Percentiles rank a stretch among this genome's conserved stretches.
phyloP scores from a whole-genome alignment of 2,797 vertebrate species.

The Okamejei kenojei region DNA sequence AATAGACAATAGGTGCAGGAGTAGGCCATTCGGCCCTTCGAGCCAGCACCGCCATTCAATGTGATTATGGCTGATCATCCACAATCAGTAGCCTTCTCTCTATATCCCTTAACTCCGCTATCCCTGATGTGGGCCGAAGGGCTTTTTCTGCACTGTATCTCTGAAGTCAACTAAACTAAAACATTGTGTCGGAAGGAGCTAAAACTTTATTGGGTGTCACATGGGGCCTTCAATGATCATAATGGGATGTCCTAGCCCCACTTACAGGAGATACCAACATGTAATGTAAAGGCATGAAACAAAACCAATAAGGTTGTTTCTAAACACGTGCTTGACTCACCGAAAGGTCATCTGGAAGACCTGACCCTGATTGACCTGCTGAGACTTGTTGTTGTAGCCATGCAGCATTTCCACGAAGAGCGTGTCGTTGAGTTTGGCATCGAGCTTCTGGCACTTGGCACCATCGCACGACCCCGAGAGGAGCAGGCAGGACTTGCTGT shows the following conservation, averaged over 20 bases:
- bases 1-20: too few species aligned
- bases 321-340: constrained; percentile 53
- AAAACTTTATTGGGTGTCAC: not conserved
- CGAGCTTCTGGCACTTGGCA: constrained; percentile 74
- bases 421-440: constrained; percentile 84
- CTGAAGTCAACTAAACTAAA: too few species aligned
- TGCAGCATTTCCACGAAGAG: constrained; percentile 96
- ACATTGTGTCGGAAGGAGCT: too few species aligned
- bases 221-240: not conserved
- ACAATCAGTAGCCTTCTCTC: too few species aligned
- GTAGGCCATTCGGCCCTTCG: too few species aligned
- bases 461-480: constrained; percentile 86
- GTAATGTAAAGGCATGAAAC: not conserved
- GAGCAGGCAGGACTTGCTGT: constrained; percentile 87
- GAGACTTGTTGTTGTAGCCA: constrained; percentile 89
- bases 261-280: not conserved
- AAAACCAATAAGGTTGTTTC: not conserved
- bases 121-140: too few species aligned
- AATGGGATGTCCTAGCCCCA: not conserved
- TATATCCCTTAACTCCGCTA: too few species aligned
- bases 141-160: too few species aligned
- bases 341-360: constrained; percentile 98
- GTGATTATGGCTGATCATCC: too few species aligned
- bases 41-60: too few species aligned
- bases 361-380: constrained; percentile 87